phyloP scores from a whole-genome alignment of 2,797 vertebrate species.

The Tapirus indicus region DNA sequence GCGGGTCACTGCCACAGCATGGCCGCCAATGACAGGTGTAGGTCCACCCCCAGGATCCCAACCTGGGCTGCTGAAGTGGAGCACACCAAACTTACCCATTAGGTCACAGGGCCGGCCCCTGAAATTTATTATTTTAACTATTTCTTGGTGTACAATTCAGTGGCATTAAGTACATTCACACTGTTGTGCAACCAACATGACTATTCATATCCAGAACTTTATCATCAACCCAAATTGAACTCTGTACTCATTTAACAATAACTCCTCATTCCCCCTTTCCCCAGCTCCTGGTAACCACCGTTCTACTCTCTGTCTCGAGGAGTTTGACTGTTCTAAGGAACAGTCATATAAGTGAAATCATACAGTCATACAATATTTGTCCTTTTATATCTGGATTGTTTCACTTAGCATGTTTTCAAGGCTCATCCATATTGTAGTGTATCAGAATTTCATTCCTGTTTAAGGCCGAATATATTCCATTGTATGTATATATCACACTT shows the following conservation, averaged over 20 bases:
- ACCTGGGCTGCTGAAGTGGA: too few species aligned
- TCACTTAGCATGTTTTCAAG: not conserved
- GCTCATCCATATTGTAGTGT: not conserved
- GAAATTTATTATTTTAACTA: not conserved
- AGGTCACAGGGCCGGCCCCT: too few species aligned
- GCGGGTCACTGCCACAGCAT: too few species aligned
- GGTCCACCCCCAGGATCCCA: too few species aligned
- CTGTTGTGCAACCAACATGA: not conserved
- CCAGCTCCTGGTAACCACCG: not conserved
- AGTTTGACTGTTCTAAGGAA: not conserved
- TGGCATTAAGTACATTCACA: not conserved
- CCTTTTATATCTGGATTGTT: not conserved
- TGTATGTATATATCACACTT: not conserved
- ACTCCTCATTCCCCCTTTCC: not conserved
- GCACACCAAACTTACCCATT: too few species aligned
- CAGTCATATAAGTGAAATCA: not conserved
- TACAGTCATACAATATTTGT: not conserved
- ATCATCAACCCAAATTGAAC: not conserved
- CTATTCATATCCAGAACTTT: not conserved
- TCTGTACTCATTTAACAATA: not conserved
- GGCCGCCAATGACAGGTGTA: too few species aligned
- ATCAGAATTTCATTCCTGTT: not conserved
- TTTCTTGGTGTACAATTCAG: not conserved
- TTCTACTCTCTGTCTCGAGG: not conserved
- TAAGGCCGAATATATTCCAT: not conserved